Conservation (phyloP, 2,888 invertebrate genomes). For the Scelioninae gen. 2 region DNA sequence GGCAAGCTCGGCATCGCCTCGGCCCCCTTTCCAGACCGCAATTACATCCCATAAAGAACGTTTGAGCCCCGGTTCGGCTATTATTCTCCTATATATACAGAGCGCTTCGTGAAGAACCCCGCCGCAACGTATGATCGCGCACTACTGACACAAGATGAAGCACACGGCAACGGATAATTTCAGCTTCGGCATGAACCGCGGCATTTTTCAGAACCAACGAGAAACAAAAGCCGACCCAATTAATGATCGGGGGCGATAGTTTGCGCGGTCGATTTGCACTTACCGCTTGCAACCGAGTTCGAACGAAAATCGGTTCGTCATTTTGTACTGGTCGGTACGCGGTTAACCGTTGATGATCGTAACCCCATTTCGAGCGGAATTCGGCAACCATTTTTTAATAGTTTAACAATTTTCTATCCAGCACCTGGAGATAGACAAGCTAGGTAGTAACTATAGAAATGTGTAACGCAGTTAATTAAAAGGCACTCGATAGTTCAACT, state of each 20-base stretch:
- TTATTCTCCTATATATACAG: slow-evolving; percentile 69
- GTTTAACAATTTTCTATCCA: too few species aligned
- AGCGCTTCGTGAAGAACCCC: slow-evolving; percentile 65
- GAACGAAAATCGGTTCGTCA: too few species aligned
- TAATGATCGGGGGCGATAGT: slow-evolving; percentile 31
- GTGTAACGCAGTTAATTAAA: too few species aligned
- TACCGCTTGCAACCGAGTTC: slow-evolving; percentile 7
- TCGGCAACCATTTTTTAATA: too few species aligned
- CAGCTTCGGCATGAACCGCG: slow-evolving; percentile 56
- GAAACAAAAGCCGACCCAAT: slow-evolving; percentile 49
- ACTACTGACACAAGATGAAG: slow-evolving; percentile 55
- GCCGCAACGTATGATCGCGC: slow-evolving; percentile 58
- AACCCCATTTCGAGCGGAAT: too few species aligned
- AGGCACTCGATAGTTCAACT: too few species aligned
- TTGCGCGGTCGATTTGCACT: slow-evolving; percentile 36
- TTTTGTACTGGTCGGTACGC: too few species aligned
- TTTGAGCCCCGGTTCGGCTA: slow-evolving; percentile 72
- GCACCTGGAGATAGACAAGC: too few species aligned
- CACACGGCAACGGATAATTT: slow-evolving; percentile 58
- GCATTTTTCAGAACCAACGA: slow-evolving; percentile 44
- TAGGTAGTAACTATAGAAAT: too few species aligned
- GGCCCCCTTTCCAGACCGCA: slow-evolving; percentile 67
- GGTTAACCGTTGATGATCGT: too few species aligned
- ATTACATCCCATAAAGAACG: slow-evolving; percentile 73
- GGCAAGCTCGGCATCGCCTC: slow-evolving; percentile 66